Conservation (phyloP, 2,113 vertebrate species). For the Neofelis nebulosa region DNA sequence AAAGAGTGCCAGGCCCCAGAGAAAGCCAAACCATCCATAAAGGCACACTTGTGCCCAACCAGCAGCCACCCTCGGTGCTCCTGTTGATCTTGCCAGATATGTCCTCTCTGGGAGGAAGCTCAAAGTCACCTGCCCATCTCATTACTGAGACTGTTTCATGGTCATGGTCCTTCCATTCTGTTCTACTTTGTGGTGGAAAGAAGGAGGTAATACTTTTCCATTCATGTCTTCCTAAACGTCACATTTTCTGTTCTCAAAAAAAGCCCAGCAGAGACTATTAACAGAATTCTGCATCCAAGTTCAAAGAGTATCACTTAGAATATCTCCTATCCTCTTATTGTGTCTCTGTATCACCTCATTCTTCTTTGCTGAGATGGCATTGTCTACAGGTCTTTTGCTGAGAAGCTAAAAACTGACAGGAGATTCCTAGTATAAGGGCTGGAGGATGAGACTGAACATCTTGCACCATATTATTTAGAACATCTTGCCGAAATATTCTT, state of each 20-base stretch:
- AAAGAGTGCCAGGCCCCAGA: not conserved
- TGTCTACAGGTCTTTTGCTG: not conserved
- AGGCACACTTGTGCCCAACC: constrained; percentile 26
- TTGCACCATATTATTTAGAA: not conserved
- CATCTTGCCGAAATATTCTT: not conserved
- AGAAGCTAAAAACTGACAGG: not conserved
- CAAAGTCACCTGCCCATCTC: not conserved
- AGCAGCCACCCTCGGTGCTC: not conserved
- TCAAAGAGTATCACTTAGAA: not conserved
- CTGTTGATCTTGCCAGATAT: not conserved
- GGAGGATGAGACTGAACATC: not conserved
- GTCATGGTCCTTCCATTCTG: not conserved
- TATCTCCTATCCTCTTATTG: not conserved
- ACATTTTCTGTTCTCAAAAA: not conserved
- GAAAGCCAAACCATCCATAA: constrained; percentile 47
- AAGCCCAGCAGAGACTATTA: not conserved
- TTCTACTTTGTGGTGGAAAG: not conserved
- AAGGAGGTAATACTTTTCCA: not conserved
- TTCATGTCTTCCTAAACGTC: not conserved
- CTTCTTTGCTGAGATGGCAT: not conserved
- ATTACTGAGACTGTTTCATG: not conserved
- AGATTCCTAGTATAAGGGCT: not conserved
- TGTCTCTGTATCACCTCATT: not conserved
- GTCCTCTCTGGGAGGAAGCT: not conserved
- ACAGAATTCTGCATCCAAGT: not conserved